Evolutionary conservation across 1,140 invertebrate genomes (phyloP).

Genomic region (Meloidogyne hapla): DNA sequence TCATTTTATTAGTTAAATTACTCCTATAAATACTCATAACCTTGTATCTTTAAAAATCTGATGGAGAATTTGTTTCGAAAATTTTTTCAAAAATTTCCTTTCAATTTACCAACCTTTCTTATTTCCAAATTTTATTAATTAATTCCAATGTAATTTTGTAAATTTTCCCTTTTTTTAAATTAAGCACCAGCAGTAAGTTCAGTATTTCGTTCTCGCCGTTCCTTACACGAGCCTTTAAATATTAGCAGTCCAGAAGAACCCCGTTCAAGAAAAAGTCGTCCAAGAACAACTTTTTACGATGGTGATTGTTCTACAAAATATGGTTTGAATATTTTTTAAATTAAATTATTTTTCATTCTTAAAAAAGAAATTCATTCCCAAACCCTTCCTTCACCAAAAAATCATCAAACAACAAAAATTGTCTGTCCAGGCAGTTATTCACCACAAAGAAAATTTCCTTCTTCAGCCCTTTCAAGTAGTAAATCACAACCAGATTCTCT

Average conservation of each 20-base stretch:
- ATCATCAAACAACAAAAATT: background rate
- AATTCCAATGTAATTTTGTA: no score
- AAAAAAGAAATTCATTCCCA: background rate
- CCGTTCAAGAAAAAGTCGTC: conserved; percentile 2
- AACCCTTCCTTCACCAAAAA: conserved; percentile 3
- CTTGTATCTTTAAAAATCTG: no score
- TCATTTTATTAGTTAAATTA: no score
- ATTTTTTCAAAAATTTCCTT: no score
- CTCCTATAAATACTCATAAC: no score
- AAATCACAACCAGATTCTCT: conserved; percentile 2
- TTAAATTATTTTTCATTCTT: no score
- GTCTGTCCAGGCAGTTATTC: conserved; percentile 4
- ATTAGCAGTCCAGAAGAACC: conserved; percentile 8
- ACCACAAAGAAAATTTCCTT: conserved; percentile 1
- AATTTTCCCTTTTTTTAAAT: no score
- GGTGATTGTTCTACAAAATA: conserved; percentile 2
- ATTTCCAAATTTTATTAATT: conserved; percentile 12
- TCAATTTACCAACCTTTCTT: background rate
- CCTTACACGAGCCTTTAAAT: conserved; percentile 7
- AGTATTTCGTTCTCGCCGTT: conserved; percentile 21
- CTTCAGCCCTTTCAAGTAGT: background rate
- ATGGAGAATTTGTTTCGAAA: no score
- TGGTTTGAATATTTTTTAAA: background rate
- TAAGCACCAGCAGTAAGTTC: conserved; percentile 16
- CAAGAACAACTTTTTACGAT: conserved; percentile 23